phyloP scores from a whole-genome alignment of 2,113 vertebrate genomes.

The Menura novaehollandiae region DNA sequence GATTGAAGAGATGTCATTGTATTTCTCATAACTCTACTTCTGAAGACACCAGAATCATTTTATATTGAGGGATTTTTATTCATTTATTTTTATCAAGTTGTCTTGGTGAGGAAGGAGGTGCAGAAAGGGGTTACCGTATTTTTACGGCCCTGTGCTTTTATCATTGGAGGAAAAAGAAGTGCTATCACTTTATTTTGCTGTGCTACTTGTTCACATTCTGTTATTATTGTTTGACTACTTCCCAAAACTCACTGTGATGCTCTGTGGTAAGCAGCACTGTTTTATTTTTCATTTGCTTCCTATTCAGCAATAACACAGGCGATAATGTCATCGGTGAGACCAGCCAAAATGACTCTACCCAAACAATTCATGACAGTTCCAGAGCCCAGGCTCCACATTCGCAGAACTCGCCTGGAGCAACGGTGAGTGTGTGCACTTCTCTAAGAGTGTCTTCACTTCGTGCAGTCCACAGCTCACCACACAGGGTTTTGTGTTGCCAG shows the following conservation, averaged over 20 bases:
- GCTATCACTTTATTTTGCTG: neutral
- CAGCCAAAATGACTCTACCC: slow-evolving; percentile 15
- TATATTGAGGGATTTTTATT: neutral
- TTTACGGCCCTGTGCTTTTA: neutral
- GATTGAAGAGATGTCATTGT: neutral
- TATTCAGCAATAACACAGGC: slow-evolving; percentile 39
- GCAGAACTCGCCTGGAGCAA: slow-evolving; percentile 1
- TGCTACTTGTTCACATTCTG: neutral
- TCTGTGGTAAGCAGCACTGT: neutral
- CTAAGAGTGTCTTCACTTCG: neutral
- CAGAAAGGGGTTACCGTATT: neutral
- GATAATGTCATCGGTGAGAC: neutral
- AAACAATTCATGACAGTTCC: slow-evolving; percentile 61
- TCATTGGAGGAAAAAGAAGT: neutral
- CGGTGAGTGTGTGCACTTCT: slow-evolving; percentile 53
- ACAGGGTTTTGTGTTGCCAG: neutral
- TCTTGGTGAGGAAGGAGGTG: neutral
- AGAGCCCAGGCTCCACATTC: neutral
- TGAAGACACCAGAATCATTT: neutral
- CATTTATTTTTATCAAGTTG: neutral
- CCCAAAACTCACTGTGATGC: neutral
- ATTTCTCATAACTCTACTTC: neutral
- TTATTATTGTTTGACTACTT: neutral
- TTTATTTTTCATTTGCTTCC: neutral
- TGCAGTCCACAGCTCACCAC: neutral